phyloP scores from a whole-genome alignment of 1,140 invertebrate species.

The Helicoverpa armigera region DNA sequence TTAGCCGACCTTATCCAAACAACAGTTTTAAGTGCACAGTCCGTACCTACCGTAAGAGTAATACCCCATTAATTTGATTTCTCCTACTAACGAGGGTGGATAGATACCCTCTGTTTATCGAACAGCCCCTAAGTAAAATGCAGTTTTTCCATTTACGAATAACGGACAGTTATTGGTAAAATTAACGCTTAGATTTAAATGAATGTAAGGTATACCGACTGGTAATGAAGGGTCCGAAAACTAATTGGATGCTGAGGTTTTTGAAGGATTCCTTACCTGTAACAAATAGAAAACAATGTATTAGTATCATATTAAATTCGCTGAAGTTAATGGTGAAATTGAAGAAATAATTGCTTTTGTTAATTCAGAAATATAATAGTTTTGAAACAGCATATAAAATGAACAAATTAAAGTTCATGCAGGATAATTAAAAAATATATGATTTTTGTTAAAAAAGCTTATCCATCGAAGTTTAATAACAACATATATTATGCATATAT shows the following conservation, averaged over 20 bases:
- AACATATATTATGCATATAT: background rate
- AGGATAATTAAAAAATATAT: too few relatives aligned
- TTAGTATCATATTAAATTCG: background rate
- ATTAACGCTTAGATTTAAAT: conserved; percentile 1
- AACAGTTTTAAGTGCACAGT: conserved; percentile 27
- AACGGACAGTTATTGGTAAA: conserved; percentile 25
- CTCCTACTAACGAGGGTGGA: conserved; percentile 18
- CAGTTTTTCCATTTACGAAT: conserved; percentile 20
- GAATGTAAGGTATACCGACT: conserved; percentile 25
- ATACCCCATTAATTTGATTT: conserved; percentile 40
- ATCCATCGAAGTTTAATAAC: too few relatives aligned
- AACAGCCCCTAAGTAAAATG: conserved; percentile 41
- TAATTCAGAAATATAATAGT: too few relatives aligned
- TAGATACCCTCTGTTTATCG: conserved; percentile 37
- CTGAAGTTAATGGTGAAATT: conserved; percentile 1
- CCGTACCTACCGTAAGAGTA: conserved; percentile 1
- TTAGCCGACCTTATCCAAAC: conserved; percentile 20
- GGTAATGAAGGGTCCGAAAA: background rate
- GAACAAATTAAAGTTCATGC: too few relatives aligned
- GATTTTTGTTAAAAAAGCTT: too few relatives aligned
- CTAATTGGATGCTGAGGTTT: conserved; percentile 12
- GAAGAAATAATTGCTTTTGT: background rate
- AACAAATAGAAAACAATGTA: conserved; percentile 36
- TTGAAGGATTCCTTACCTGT: conserved; percentile 40
- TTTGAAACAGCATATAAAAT: too few relatives aligned